Percentiles rank a stretch among this genome's conserved stretches.
Evolutionary conservation across 2,113 vertebrate species (phyloP).

Genomic region (Amphilophus citrinellus): DNA sequence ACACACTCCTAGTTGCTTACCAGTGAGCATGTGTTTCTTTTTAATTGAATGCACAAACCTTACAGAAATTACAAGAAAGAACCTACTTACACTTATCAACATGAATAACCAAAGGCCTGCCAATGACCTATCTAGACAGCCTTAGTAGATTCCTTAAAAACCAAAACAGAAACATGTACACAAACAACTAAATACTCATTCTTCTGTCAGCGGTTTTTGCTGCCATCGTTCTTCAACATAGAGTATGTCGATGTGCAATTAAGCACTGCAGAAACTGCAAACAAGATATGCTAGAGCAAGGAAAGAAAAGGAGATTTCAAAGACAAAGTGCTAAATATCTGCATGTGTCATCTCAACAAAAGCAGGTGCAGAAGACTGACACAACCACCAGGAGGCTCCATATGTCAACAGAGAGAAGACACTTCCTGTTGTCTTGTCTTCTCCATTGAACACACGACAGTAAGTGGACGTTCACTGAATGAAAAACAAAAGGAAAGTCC

Average conservation of each 20-base stretch:
- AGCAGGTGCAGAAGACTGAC: conserved; percentile 22
- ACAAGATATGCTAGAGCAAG: background rate
- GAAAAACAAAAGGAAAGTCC: background rate
- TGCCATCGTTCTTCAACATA: background rate
- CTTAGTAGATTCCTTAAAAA: background rate
- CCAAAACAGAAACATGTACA: background rate
- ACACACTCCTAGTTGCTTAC: background rate
- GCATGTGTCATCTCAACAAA: background rate
- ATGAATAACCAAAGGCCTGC: background rate
- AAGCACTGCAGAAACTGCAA: background rate
- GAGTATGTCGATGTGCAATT: background rate
- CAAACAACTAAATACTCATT: background rate
- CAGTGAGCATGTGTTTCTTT: background rate
- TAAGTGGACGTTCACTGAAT: background rate
- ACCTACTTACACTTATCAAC: background rate
- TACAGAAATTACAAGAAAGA: background rate
- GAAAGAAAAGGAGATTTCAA: background rate
- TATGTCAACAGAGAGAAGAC: conserved; percentile 16
- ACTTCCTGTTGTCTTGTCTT: background rate
- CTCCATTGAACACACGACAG: background rate
- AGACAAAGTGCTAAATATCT: background rate
- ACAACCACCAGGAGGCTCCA: conserved; percentile 46
- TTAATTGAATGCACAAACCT: background rate
- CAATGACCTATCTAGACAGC: background rate
- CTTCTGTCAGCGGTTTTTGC: background rate